Evolutionary conservation across 2,888 invertebrate species (phyloP), one percentile per base, ranked within the genome.

Genomic region (Parnassius smintheus): DNA sequence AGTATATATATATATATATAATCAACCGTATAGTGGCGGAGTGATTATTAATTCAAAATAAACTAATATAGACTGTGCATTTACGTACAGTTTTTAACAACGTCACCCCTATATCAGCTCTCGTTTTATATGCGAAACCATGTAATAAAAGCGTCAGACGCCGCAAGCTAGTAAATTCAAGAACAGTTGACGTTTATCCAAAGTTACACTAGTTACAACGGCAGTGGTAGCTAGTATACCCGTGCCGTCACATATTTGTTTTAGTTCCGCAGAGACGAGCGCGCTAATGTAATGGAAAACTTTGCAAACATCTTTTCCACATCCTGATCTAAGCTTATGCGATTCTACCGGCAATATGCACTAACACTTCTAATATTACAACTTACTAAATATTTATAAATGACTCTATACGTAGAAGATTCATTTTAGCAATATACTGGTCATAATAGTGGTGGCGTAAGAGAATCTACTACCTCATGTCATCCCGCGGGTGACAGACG

Each of bases 131-230:
- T 87, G 85, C 87, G 85, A 82, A 85, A 82, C 83, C 84, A 82
- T 82, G 87, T 88, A 89, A 89, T 88, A 89, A 85, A 88, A 83
- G 81, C 81, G 76, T 80, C 75, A 82, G 76, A 77, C 77, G 77
- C 75, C 73, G 75, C 78, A 84, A 7, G 35, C 35, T 84, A 83
- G 77, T 90, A 88, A 88, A 90, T 90, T 87, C 81, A 80, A 81
- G 83, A 82, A 82, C 83, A 84, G 86, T 87, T 85, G 90, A 91
- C 90, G 82, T 88, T 90, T 90, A 91, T 90, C 86, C 89, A 85
- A 88, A 90, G 87, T 88, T 85, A 88, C 89, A 88, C 90, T 88
- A 88, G 88, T 88, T 90, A 91, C 88, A 35, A 2, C 86, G 85
- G 83, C 82, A 77, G 83, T 84, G 82, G 85, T 13, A 83, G 82